Evolutionary conservation across 2,113 vertebrate genomes (phyloP).

Genomic region (Pelmatolapia mariae): DNA sequence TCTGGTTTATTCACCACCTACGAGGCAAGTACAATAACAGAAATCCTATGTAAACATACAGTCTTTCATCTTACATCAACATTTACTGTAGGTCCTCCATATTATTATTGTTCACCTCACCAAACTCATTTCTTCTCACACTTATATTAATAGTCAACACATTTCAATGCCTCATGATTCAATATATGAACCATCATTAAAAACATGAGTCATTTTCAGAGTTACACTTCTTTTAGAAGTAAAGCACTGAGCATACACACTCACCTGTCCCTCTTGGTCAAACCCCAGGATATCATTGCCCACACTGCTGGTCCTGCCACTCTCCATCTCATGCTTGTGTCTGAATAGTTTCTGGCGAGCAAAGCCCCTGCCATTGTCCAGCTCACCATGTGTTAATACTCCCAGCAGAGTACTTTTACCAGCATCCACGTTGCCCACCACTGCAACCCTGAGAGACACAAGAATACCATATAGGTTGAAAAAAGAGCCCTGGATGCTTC

Average conservation of each 20-base stretch:
- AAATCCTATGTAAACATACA: not conserved
- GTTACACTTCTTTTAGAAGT: not conserved
- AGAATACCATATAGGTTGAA: not conserved
- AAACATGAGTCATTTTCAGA: not conserved
- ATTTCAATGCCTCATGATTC: not conserved
- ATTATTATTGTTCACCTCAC: not conserved
- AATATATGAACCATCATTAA: not conserved
- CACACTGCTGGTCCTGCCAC: constrained; percentile 95
- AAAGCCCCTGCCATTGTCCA: constrained; percentile 96
- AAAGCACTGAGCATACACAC: not conserved
- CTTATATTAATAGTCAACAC: not conserved
- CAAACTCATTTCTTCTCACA: not conserved
- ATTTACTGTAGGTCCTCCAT: not conserved
- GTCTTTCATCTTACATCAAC: not conserved
- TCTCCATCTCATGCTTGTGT: constrained; percentile 97
- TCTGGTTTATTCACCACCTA: constrained; percentile 96
- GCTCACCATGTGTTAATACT: constrained; percentile 91
- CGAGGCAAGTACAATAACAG: not conserved
- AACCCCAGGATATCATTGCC: constrained; percentile 98
- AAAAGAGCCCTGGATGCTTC: not conserved
- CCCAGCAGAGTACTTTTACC: constrained; percentile 95
- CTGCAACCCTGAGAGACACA: constrained; percentile 81
- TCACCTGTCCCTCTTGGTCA: constrained; percentile 86
- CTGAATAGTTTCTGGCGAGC: constrained; percentile 98
- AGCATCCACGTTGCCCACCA: constrained; percentile 96